These are phyloP conservation scores for Dynastes grantii DNA, from an alignment of 2,888 invertebrate genomes.

Conservation along the genomic window DNA sequence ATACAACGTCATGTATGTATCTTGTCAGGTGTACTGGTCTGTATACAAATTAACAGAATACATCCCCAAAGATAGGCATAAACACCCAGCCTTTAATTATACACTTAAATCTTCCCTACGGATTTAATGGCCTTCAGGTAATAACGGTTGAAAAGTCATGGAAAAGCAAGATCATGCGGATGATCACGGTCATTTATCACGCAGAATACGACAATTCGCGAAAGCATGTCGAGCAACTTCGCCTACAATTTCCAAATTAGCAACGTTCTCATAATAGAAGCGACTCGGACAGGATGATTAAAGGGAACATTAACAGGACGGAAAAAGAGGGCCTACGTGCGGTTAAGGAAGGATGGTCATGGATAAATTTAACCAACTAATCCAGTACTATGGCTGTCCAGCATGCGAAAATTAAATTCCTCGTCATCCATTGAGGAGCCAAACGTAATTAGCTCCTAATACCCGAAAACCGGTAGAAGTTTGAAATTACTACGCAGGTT, in stretches of 20 bases:
- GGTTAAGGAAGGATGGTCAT: slow-evolving; percentile 15
- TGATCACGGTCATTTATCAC: slow-evolving; percentile 31
- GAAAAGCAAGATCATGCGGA: slow-evolving; percentile 6
- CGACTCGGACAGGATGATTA: slow-evolving; percentile 39
- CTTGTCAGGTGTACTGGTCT: no score
- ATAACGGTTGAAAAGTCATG: no score
- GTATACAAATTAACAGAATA: no score
- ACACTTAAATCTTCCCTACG: no score
- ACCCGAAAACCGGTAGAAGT: background rate
- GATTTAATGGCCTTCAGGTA: no score
- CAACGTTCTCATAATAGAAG: slow-evolving; percentile 30
- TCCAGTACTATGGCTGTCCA: slow-evolving; percentile 19
- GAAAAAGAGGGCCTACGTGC: slow-evolving; percentile 34
- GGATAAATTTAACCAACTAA: slow-evolving; percentile 36
- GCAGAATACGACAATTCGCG: slow-evolving; percentile 23
- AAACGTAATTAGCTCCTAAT: background rate
- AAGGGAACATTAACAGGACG: slow-evolving; percentile 34
- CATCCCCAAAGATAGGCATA: no score
- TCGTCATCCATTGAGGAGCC: background rate
- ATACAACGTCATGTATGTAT: no score
- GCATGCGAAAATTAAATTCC: slow-evolving; percentile 35
- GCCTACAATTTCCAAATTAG: slow-evolving; percentile 44
- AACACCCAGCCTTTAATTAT: no score
- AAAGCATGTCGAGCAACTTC: slow-evolving; percentile 17
- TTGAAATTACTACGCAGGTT: background rate